phyloP scores from a whole-genome alignment of 1,140 invertebrate species.

The Drosophila lacertosa region DNA sequence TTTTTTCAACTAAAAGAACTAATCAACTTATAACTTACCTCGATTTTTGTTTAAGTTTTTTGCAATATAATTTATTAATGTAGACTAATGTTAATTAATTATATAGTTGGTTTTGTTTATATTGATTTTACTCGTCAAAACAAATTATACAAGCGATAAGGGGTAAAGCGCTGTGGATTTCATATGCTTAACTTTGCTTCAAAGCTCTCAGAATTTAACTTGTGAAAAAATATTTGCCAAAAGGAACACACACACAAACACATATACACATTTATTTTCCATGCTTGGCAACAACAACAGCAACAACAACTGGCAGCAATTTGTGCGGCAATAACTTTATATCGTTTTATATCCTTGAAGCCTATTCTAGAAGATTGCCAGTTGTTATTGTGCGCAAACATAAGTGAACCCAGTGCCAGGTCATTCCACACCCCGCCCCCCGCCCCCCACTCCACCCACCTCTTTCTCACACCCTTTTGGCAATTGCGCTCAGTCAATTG shows the following conservation, averaged over 20 bases:
- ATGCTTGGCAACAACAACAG: background rate
- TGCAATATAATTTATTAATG: too few species aligned
- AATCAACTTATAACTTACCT: too few species aligned
- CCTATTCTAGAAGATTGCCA: slow-evolving; percentile 48
- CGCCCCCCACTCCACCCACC: slow-evolving; percentile 2
- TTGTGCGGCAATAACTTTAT: slow-evolving; percentile 56
- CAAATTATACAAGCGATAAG: too few species aligned
- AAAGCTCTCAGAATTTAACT: background rate
- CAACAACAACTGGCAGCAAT: slow-evolving; percentile 35
- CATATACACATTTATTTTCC: background rate
- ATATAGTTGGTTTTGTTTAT: too few species aligned
- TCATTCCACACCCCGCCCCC: background rate
- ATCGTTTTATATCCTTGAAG: slow-evolving; percentile 36
- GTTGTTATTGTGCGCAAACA: slow-evolving; percentile 59
- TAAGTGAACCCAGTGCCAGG: slow-evolving; percentile 40
- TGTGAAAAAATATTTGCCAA: background rate
- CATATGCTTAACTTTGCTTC: background rate
- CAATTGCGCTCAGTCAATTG: slow-evolving; percentile 67
- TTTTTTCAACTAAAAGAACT: too few species aligned
- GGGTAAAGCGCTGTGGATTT: too few species aligned
- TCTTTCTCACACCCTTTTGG: too few species aligned
- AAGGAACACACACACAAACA: background rate
- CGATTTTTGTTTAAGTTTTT: too few species aligned
- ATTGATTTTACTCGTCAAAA: too few species aligned
- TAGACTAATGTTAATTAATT: too few species aligned